Conservation (phyloP, 2,888 invertebrate species). For the Polietes domitor region DNA sequence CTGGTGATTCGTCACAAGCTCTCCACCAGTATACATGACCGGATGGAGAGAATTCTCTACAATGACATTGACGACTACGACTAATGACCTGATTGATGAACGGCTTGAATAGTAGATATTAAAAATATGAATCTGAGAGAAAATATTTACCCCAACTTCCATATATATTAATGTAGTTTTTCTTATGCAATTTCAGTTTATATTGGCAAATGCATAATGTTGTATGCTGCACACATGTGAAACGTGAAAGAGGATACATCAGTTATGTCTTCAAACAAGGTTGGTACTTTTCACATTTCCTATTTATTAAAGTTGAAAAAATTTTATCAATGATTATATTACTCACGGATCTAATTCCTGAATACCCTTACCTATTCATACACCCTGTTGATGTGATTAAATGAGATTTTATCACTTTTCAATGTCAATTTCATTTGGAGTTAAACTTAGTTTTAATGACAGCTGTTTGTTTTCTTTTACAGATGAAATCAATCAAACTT, state of each 20-base stretch:
- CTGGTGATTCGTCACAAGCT: no score
- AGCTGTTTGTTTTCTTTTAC: no score
- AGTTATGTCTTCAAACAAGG: background rate
- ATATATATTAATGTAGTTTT: constrained; percentile 37
- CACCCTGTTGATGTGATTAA: no score
- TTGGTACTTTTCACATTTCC: background rate
- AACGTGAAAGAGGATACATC: background rate
- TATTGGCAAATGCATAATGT: background rate
- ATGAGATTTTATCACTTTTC: no score
- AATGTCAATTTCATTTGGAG: no score
- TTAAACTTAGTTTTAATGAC: no score
- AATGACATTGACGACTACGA: background rate
- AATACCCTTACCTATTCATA: constrained; percentile 69
- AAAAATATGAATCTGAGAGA: constrained; percentile 13
- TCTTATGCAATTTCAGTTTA: constrained; percentile 57
- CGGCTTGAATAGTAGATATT: constrained; percentile 51
- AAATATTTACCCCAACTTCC: background rate
- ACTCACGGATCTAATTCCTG: constrained; percentile 74
- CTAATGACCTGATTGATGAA: background rate
- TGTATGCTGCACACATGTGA: background rate
- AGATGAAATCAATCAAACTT: no score
- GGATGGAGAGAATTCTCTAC: no score
- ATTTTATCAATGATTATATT: constrained; percentile 65
- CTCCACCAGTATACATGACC: no score
- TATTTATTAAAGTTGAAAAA: background rate